phyloP scores from a whole-genome alignment of 2,888 invertebrate genomes.

The Mythimna pallens region DNA sequence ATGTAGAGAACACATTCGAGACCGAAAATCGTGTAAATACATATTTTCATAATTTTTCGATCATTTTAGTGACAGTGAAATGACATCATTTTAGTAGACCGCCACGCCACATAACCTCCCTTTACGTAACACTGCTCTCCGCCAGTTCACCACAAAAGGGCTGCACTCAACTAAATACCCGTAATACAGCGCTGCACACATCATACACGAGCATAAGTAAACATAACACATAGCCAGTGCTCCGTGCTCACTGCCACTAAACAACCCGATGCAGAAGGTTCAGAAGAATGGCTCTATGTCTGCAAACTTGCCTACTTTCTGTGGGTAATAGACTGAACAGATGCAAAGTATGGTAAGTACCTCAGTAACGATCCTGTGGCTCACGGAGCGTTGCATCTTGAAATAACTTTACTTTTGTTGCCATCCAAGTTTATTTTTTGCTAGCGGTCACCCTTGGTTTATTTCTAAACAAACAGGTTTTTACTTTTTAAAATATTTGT shows the following conservation, averaged over 20 bases:
- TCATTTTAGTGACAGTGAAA: too few relatives aligned
- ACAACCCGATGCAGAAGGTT: constrained; percentile 13
- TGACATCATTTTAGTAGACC: not conserved
- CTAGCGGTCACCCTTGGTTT: not conserved
- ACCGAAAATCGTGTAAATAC: not conserved
- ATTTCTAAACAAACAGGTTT: not conserved
- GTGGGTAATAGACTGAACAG: constrained; percentile 21
- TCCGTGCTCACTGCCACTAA: not conserved
- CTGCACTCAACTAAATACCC: constrained; percentile 28
- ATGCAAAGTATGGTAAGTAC: constrained; percentile 14
- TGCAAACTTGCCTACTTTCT: not conserved
- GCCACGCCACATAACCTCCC: not conserved
- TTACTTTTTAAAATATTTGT: too few relatives aligned
- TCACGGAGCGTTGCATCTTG: not conserved
- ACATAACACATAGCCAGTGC: not conserved
- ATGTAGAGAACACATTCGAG: too few relatives aligned
- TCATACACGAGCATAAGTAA: constrained; percentile 1
- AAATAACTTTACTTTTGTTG: not conserved
- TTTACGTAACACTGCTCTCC: not conserved
- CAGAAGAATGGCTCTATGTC: not conserved
- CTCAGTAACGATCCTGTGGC: not conserved
- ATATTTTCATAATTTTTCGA: too few relatives aligned
- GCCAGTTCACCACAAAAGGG: constrained; percentile 8
- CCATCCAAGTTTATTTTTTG: not conserved
- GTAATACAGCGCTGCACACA: constrained; percentile 35